phyloP scores from a whole-genome alignment of 2,113 vertebrate genomes.

The Tursiops truncatus region DNA sequence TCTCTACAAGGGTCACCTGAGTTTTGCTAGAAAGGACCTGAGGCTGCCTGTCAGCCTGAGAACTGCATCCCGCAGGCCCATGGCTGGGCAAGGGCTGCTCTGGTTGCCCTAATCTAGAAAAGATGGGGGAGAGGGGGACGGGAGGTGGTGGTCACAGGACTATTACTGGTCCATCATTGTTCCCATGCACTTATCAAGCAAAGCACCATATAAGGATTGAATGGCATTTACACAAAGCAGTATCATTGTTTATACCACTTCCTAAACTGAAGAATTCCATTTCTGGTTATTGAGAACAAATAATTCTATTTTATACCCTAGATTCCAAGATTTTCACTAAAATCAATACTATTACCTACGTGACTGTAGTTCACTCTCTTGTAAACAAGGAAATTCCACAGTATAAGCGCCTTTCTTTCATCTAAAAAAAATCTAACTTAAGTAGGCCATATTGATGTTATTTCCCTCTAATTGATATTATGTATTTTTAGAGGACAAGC shows the following conservation, averaged over 20 bases:
- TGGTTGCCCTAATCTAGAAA: neutral
- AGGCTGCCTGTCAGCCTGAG: neutral
- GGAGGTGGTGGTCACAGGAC: neutral
- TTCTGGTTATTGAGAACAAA: neutral
- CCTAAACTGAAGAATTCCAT: neutral
- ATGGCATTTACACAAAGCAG: neutral
- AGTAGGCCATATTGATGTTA: neutral
- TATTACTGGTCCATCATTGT: neutral
- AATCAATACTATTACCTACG: neutral
- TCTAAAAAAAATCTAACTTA: neutral
- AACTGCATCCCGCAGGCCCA: rapidly evolving
- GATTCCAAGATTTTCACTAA: neutral
- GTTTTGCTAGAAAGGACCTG: neutral
- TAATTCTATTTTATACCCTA: neutral
- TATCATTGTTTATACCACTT: neutral
- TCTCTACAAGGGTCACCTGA: neutral
- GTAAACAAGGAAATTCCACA: constrained; percentile 12
- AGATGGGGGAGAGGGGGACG: neutral
- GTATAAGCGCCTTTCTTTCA: neutral
- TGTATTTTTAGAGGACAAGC: neutral
- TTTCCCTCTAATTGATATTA: neutral
- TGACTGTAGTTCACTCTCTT: constrained; percentile 2
- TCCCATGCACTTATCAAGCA: neutral
- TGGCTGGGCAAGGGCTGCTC: neutral
- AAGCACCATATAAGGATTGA: neutral